Evolutionary conservation across 2,113 vertebrate species (phyloP), one percentile per base, ranked within the genome.

Genomic region (Physeter macrocephalus): DNA sequence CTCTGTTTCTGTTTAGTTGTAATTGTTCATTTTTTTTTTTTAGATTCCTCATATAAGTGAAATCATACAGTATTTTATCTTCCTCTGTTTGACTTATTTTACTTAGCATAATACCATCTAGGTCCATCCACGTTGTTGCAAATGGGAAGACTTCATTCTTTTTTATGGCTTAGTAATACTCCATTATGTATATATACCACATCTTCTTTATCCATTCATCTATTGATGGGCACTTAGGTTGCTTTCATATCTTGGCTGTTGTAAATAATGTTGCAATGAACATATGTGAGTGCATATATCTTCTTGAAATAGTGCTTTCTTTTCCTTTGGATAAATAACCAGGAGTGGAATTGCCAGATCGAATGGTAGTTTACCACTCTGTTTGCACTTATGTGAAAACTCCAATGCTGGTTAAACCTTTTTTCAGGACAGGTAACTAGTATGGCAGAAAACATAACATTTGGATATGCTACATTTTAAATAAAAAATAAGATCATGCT

Each of bases 371-470:
- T 27, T 67, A 81, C 75, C 43, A 67, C 81, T 87, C 36, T 91
- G 17, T 74, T 67, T 93, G 39, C 7, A 43, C 1, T 67, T 84
- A 20, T 75, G 29, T 78, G 59, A 93, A 95, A 92, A 18, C 36
- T 93, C 18, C 59, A 90, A 81, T 8, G 57, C 17, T 74, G 46
- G 74, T 74, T 88, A 93, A 93, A 88, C 21, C 12, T 88, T 84
- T 96, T 88, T 88, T 90, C 8, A 71, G 36, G 14, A 90, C 36
- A 94, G n/a, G 34, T 36, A 90, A 94, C 31, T 77, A 97, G 62
- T 96, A 85, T 57, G 36, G 17, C 17, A 78, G 62, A 88, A 91
- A 93, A 74, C 8, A 57, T 69, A 92, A 86, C 46, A 43, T 6
- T 1, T 31, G 6, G n/a, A 85, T 61, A 88, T 67, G 12, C 39